These are phyloP conservation scores for Thamnophis elegans DNA, from an alignment of 2,797 vertebrate species.

Conservation along the genomic window DNA sequence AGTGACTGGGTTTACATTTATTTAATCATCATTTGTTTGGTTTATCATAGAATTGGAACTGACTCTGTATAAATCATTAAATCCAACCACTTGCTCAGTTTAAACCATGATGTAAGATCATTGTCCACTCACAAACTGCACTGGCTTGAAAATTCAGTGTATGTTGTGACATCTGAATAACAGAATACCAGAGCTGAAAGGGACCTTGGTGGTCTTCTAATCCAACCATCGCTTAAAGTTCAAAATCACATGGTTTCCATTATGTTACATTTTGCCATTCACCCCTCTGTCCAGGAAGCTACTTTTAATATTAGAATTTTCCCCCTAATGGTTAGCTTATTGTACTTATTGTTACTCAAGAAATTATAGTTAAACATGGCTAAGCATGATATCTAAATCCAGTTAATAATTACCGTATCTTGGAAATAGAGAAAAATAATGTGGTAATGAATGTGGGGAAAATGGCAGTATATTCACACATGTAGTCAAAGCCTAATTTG, in stretches of 20 bases:
- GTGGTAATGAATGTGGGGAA: background rate
- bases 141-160: background rate
- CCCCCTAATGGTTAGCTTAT: background rate
- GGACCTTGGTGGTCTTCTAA: too few species aligned
- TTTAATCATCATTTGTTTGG: background rate
- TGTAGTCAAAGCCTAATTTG: background rate
- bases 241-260: background rate
- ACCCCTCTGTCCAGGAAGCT: background rate
- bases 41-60: background rate
- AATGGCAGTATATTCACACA: background rate
- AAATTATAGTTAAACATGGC: background rate
- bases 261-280: background rate
- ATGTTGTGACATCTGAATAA: background rate
- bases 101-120: background rate
- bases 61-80: background rate
- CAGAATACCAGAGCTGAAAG: background rate
- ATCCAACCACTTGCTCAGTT: background rate
- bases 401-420: background rate
- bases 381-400: background rate
- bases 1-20: background rate
- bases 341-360: background rate
- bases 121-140: background rate
- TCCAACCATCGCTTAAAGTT: background rate
- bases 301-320: background rate
- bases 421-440: background rate